A percentile compares a stretch with the other conserved stretches of the same genome.
phyloP scores from a whole-genome alignment of 2,888 invertebrate genomes.

The Amorpha juglandis region DNA sequence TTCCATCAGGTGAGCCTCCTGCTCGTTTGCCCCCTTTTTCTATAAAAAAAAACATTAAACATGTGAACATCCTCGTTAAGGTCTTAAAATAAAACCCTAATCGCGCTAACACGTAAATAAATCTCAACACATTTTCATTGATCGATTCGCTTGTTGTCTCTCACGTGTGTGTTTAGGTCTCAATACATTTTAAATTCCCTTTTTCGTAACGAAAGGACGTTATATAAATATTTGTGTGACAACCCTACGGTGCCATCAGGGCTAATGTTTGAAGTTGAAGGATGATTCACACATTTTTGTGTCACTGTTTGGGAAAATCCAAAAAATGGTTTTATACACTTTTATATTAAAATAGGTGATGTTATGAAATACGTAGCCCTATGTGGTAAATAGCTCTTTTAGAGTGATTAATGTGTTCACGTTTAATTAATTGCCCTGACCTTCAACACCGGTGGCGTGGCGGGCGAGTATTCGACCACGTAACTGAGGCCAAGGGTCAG shows the following conservation, averaged over 20 bases:
- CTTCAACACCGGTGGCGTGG: too few species aligned
- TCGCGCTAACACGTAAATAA: not conserved
- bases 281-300: constrained; percentile 10
- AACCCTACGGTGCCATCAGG: not conserved
- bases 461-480: too few species aligned
- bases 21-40: too few species aligned
- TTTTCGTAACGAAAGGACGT: constrained; percentile 12
- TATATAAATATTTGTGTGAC: constrained; percentile 21
- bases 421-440: not conserved
- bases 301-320: constrained; percentile 1
- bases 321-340: not conserved
- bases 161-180: constrained; percentile 19
- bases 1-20: too few species aligned
- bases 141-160: constrained; percentile 10
- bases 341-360: not conserved
- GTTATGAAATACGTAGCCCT: not conserved
- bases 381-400: not conserved
- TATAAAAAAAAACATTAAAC: too few species aligned
- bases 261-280: constrained; percentile 19
- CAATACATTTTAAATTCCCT: constrained; percentile 12
- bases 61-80: not conserved
- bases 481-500: too few species aligned
- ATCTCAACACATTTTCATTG: constrained; percentile 9
- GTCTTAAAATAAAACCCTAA: not conserved
- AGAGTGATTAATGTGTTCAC: not conserved